Evolutionary conservation across 2,888 invertebrate genomes (phyloP), one percentile per base, ranked within the genome.

Genomic region (Tenthredo notha): DNA sequence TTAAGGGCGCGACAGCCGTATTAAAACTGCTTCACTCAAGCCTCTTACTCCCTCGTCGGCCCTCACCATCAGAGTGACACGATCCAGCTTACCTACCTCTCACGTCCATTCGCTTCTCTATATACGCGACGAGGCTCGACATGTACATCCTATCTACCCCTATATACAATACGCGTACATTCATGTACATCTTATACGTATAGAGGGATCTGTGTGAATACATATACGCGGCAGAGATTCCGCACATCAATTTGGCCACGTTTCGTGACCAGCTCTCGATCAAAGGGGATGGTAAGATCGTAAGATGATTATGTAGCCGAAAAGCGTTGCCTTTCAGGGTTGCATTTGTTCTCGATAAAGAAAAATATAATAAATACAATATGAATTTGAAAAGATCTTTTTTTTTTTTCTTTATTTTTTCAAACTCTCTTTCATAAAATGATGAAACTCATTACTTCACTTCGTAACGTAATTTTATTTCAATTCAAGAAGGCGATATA

Each of bases 11-110:
- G 84, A 87, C 86, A 87, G 85, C 86, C 85, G 87, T 86, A 87
- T 88, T 87, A 87, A 87, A 88, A 89, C 86, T 86, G 87, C 86
- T 88, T 87, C 85, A 72, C 85, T 85, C 54, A 85, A 86, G 84
- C 82, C 82, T 80, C 85, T 74, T 82, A 85, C 72, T 84, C 67
- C 78, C 58, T 25, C 72, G 70, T 50, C 80, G 50, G 58, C 40
- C 58, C 72, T 33, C 61, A n/a, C 74, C 83, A 82, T 84, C 47
- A 43, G 58, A 84, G 47, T 61, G 74, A 75, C 75, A 75, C 72
- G 84, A 70, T 84, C 84, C 75, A 75, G 75, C 61, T 84, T 58
- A 80, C 80, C 80, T 61, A 80, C 80, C 80, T 80, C 80, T 80
- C 80, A 61, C 80, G 58, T 80, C 80, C 80, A 61, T 80, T 80